These are phyloP conservation scores for Synaphobranchus kaupii DNA, from an alignment of 2,797 vertebrate species.

Conservation along the genomic window DNA sequence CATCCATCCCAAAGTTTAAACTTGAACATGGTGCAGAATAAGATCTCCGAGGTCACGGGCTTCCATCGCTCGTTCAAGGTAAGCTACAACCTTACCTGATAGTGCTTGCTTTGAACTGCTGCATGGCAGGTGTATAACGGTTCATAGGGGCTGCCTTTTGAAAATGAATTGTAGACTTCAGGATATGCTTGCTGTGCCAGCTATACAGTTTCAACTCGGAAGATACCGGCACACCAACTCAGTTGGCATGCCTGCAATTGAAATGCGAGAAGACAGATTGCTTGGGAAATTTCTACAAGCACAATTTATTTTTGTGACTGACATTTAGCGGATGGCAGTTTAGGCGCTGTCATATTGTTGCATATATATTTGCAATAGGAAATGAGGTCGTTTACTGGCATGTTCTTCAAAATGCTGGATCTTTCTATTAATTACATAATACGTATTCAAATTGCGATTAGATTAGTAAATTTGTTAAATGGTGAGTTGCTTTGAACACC, in stretches of 20 bases:
- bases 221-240: neutral
- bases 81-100: slow-evolving; percentile 41
- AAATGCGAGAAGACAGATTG: neutral
- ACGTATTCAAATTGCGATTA: neutral
- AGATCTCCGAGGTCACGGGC: slow-evolving; percentile 85
- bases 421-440: neutral
- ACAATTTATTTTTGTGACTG: neutral
- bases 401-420: neutral
- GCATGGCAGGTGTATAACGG: neutral
- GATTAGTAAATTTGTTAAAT: neutral
- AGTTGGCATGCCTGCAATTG: neutral
- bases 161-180: neutral
- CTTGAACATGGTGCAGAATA: slow-evolving; percentile 93
- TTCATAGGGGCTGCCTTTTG: no score
- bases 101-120: neutral
- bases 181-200: neutral
- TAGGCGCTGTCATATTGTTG: neutral
- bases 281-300: neutral
- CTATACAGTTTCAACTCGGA: neutral
- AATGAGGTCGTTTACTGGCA: neutral
- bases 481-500: neutral
- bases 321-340: neutral
- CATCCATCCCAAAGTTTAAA: slow-evolving; percentile 51
- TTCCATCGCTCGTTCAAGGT: slow-evolving; percentile 96
- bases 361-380: neutral